Evolutionary conservation across 23 tunicate species (phyloP).

Genomic region (Aplidium turbinatum): DNA sequence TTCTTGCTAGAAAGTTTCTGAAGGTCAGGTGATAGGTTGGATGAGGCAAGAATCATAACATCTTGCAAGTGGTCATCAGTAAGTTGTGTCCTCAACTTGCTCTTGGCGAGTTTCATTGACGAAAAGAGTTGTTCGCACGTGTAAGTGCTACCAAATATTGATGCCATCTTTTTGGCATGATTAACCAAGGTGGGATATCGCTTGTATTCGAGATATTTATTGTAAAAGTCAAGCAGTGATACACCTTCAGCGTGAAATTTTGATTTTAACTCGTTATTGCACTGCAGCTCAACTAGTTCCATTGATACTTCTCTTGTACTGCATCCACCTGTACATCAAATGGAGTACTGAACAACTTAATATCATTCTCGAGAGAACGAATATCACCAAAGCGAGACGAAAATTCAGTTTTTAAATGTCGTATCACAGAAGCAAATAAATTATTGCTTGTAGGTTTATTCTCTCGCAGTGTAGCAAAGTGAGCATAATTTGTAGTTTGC

Average conservation of each 20-base stretch:
- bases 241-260: slow-evolving; percentile 49
- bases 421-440: slow-evolving; percentile 47
- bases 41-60: too few relatives aligned
- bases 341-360: slow-evolving; percentile 58
- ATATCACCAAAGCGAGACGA: slow-evolving; percentile 58
- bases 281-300: slow-evolving; percentile 69
- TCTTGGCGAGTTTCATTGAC: too few relatives aligned
- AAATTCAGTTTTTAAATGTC: slow-evolving; percentile 52
- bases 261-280: slow-evolving; percentile 51
- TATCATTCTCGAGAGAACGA: slow-evolving; percentile 54
- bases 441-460: slow-evolving; percentile 46
- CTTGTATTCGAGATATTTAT: too few relatives aligned
- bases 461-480: slow-evolving; percentile 50
- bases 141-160: too few relatives aligned
- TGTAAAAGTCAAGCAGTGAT: slow-evolving; percentile 60
- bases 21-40: too few relatives aligned
- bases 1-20: too few relatives aligned
- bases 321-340: slow-evolving; percentile 48
- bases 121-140: too few relatives aligned
- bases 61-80: too few relatives aligned
- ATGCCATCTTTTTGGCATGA: too few relatives aligned
- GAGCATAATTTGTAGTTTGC: slow-evolving; percentile 47
- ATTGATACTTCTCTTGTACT: slow-evolving; percentile 50
- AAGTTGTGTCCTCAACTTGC: too few relatives aligned
- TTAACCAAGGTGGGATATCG: slow-evolving; percentile 54